Evolutionary conservation across 2,113 vertebrate genomes (phyloP).

Genomic region (Mesembrinibis cayennensis): DNA sequence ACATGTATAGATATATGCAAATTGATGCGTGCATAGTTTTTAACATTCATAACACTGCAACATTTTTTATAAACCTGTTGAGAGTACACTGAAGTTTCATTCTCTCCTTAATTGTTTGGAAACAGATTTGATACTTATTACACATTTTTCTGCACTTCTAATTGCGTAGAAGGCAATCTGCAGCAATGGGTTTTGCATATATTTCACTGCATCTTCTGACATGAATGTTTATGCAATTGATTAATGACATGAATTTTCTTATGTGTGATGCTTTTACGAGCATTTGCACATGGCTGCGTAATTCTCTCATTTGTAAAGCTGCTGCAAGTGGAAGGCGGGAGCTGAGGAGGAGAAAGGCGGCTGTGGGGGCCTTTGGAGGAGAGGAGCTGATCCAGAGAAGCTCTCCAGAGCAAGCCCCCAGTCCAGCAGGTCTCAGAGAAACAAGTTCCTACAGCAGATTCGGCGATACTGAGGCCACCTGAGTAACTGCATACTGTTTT

Average conservation of each 20-base stretch:
- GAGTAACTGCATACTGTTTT: accelerated
- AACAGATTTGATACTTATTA: background rate
- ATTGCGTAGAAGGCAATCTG: background rate
- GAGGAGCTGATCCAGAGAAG: accelerated
- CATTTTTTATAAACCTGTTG: background rate
- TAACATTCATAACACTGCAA: background rate
- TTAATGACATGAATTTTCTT: background rate
- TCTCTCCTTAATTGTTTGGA: background rate
- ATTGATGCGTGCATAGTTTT: background rate
- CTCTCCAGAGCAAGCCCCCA: background rate
- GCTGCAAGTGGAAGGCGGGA: background rate
- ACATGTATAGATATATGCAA: background rate
- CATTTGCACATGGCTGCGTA: background rate
- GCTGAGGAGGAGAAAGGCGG: background rate
- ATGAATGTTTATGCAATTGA: background rate
- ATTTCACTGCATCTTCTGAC: background rate
- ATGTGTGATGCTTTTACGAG: background rate
- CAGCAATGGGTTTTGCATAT: background rate
- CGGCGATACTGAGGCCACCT: background rate
- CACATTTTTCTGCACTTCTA: background rate
- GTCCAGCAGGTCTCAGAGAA: background rate
- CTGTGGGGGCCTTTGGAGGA: too few species aligned
- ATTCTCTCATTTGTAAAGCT: background rate
- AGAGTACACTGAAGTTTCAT: background rate
- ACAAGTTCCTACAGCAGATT: background rate